Conservation (phyloP, 2,888 invertebrate species). For the Achlya flavicornis region DNA sequence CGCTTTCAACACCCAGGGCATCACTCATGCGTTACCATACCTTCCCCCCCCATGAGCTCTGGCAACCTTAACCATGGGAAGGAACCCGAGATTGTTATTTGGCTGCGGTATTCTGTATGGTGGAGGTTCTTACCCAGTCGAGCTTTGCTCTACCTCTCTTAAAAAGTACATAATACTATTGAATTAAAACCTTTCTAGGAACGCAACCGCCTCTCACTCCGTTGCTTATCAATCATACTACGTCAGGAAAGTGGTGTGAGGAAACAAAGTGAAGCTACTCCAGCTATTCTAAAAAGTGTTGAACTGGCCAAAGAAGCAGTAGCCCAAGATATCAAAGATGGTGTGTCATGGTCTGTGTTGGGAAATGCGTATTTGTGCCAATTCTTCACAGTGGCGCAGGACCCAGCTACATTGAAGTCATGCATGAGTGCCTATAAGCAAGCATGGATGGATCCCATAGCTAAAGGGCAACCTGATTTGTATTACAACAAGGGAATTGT, state of each 20-base stretch:
- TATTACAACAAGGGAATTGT: constrained; percentile 94
- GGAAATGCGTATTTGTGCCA: constrained; percentile 93
- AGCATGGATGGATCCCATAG: constrained; percentile 88
- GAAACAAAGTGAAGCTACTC: constrained; percentile 78
- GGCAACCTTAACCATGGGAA: too few relatives aligned
- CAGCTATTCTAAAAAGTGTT: constrained; percentile 88
- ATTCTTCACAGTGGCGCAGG: constrained; percentile 90
- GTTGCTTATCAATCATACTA: constrained; percentile 92
- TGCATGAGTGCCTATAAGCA: constrained; percentile 92
- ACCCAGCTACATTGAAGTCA: constrained; percentile 87
- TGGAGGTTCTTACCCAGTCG: too few relatives aligned
- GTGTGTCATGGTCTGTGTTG: constrained; percentile 92
- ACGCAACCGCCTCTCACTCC: constrained; percentile 89
- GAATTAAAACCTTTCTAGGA: constrained; percentile 71
- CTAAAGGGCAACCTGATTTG: constrained; percentile 90
- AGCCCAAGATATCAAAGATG: constrained; percentile 89
- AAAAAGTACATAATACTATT: too few relatives aligned
- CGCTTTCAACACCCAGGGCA: too few relatives aligned
- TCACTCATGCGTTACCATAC: too few relatives aligned
- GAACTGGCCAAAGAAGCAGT: constrained; percentile 93
- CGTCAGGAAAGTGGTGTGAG: constrained; percentile 84
- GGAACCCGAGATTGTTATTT: too few relatives aligned
- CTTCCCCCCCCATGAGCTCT: too few relatives aligned
- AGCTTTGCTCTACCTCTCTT: too few relatives aligned
- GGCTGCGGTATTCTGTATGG: too few relatives aligned